Evolutionary conservation across 2,797 vertebrate genomes (phyloP).

Genomic region (Chaunax sp.): DNA sequence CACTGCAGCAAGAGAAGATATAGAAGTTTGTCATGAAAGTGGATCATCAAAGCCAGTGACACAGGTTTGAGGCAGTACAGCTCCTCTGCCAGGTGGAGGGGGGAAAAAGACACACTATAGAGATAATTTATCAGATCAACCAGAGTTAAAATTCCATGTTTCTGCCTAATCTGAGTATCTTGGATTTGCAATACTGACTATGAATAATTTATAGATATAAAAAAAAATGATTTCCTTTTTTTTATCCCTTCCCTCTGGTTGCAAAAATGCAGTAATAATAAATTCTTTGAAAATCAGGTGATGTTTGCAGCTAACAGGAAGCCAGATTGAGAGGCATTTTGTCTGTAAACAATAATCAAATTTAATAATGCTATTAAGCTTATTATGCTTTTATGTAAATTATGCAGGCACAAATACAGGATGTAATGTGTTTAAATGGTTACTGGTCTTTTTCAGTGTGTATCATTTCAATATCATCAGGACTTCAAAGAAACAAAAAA

Average conservation of each 20-base stretch:
- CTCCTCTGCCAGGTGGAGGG: slow-evolving; percentile 53
- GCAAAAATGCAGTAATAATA: slow-evolving; percentile 31
- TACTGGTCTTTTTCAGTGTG: background rate
- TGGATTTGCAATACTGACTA: slow-evolving; percentile 45
- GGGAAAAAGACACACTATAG: slow-evolving; percentile 42
- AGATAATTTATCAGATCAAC: slow-evolving; percentile 46
- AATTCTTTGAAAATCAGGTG: slow-evolving; percentile 10
- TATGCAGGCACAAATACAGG: background rate
- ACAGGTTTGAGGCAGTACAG: slow-evolving; percentile 40
- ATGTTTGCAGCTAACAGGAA: slow-evolving; percentile 5
- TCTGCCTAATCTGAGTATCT: slow-evolving; percentile 60
- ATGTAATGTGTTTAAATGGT: background rate
- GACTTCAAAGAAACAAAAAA: background rate
- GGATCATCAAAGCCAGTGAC: slow-evolving; percentile 41
- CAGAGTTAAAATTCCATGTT: slow-evolving; percentile 40
- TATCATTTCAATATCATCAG: background rate
- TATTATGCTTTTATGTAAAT: no score
- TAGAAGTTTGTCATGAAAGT: slow-evolving; percentile 41
- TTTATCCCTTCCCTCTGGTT: slow-evolving; percentile 32
- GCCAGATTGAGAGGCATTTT: background rate
- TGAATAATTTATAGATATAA: slow-evolving; percentile 68
- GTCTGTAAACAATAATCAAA: background rate
- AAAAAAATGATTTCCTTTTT: slow-evolving; percentile 37
- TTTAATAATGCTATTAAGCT: no score
- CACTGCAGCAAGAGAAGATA: slow-evolving; percentile 8